Base-by-base conservation (phyloP, 2,888 invertebrate species). In the Tetragonisca angustula region DNA sequence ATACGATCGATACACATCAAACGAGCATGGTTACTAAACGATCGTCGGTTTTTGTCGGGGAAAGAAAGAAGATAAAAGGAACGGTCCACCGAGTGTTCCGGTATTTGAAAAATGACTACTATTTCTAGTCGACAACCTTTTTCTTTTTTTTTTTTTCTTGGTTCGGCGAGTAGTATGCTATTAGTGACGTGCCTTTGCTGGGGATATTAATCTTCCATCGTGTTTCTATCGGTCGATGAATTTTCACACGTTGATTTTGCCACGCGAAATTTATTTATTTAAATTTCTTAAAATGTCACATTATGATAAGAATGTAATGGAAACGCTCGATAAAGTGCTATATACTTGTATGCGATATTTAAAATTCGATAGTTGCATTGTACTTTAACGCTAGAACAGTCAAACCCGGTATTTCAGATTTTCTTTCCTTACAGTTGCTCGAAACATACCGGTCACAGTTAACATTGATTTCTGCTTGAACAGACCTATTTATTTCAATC, bases 1-100 rank as follows among this genome's bases (percentile, higher is more conserved):
- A 24, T 70, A 19, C 56, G 82, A 74, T 19, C 59, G 83, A 76
- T 82, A 76, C 32, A 68, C 67, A 54, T 83, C 72, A 73, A 52
- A 81, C 59, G 59, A 59, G n/a, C 80, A n/a, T n/a, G 24, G n/a
- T 32, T 71, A 27, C 70, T 76, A 76, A 79, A 68, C 49, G 54
- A 81, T 54, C 67, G 32, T 5, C 73, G 61, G 36, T 54, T 81
- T 50, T 81, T 27, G 24, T 15, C n/a, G 13, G 13, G 6, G 43
- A 13, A 36, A 73, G 19, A 61, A 19, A 24, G 24, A 43, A 43
- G 43, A 43, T 43, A 43, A 19, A 59, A 62, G 36, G 52, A 79
- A 73, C 17, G 69, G 69, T 50, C 81, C 43, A 67, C 13, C 59
- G 27, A 65, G 64, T 70, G 81, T 74, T 69, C 65, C 49, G 81